A percentile compares a stretch with the other conserved stretches of the same genome.
These are phyloP conservation scores for Bettongia penicillata DNA, from an alignment of 2,113 vertebrate species.

Conservation along the genomic window DNA sequence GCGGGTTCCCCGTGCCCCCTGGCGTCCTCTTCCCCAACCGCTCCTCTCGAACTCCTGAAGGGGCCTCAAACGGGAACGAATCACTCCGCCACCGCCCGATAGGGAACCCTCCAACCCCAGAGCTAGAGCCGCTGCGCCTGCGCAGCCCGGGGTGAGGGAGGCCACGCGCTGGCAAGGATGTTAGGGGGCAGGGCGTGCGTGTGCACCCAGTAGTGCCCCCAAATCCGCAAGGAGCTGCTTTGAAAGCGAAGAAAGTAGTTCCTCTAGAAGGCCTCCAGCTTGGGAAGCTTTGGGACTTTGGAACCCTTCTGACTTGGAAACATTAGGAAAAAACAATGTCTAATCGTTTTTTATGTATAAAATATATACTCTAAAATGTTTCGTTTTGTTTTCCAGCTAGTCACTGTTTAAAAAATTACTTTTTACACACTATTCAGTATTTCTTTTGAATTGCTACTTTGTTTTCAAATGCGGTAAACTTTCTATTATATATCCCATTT, in stretches of 20 bases:
- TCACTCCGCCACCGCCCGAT: fast-evolving
- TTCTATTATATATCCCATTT: neutral
- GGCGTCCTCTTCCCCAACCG: neutral
- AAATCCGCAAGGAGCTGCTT: neutral
- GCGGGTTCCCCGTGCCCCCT: neutral
- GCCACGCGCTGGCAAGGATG: neutral
- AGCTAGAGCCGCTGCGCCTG: constrained; percentile 11
- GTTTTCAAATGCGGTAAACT: neutral
- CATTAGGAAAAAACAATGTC: neutral
- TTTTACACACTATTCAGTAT: neutral
- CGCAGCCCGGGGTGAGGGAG: neutral
- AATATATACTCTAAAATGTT: neutral
- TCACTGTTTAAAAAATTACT: neutral
- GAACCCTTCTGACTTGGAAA: neutral
- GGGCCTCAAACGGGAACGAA: neutral
- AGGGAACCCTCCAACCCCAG: fast-evolving
- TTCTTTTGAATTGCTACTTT: neutral
- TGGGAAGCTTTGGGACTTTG: neutral
- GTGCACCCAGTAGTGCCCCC: neutral
- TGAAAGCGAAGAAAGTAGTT: neutral
- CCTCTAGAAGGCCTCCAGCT: fast-evolving
- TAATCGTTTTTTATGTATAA: neutral
- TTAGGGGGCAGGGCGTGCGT: neutral
- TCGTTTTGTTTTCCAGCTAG: neutral
- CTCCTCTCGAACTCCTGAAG: neutral